Evolutionary conservation across 1,140 invertebrate species (phyloP), one percentile per base, ranked within the genome.

Genomic region (Musca vetustissima): DNA sequence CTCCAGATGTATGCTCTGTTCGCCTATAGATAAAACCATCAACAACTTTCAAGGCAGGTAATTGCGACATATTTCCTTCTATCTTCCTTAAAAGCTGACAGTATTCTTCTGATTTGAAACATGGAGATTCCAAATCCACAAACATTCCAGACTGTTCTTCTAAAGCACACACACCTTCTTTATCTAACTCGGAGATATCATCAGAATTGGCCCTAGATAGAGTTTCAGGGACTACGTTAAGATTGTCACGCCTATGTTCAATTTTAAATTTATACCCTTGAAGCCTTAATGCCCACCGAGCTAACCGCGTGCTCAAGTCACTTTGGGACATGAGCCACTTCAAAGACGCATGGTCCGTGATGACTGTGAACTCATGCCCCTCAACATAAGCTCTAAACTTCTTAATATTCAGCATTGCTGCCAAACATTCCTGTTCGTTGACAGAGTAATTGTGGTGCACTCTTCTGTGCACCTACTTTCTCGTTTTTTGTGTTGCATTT

Each of bases 211-310:
- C 64, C 17, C 72, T 32, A 14, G 77, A 82, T n/a, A 85, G 66
- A 6, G 75, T 73, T 59, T 83, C 80, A 1, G 80, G 76, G 11
- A 83, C 78, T 4, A 68, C 28, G 64, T 84, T 77, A 2, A 71
- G 19, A 22, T 68, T 73, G 9, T 83, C 84, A 76, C 14, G 71
- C 71, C n/a, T n/a, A n/a, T n/a, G n/a, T n/a, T n/a, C n/a, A n/a
- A n/a, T n/a, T n/a, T n/a, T n/a, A n/a, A n/a, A n/a, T n/a, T n/a
- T n/a, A n/a, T n/a, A n/a, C n/a, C n/a, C n/a, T n/a, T n/a, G n/a
- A n/a, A n/a, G n/a, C n/a, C n/a, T n/a, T n/a, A n/a, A n/a, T n/a
- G n/a, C n/a, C n/a, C n/a, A n/a, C n/a, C n/a, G n/a, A n/a, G 79
- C 74, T 8, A 83, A 64, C 36, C 73, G 68, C n/a, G 75, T 74